Conservation (phyloP, 2,113 vertebrate genomes). For the Microcebus ravelobensis region DNA sequence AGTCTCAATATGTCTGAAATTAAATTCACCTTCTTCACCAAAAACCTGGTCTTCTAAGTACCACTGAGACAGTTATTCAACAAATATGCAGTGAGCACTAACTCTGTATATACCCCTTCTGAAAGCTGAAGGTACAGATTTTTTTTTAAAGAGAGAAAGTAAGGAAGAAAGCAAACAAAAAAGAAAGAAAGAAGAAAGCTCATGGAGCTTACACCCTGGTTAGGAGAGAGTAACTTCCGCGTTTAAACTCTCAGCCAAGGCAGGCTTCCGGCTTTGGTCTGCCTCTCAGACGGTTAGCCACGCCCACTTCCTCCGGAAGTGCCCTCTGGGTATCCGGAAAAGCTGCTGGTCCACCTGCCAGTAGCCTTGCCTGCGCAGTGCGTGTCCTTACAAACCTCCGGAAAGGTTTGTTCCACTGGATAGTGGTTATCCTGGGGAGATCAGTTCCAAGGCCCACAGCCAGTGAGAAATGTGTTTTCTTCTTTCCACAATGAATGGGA, state of each 20-base stretch:
- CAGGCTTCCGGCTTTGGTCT: rapidly evolving
- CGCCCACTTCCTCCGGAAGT: background rate
- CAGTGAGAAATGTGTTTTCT: background rate
- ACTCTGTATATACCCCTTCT: background rate
- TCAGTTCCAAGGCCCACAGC: background rate
- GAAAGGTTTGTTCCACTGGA: background rate
- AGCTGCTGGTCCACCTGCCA: background rate
- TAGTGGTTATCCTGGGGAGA: background rate
- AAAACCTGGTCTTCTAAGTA: background rate
- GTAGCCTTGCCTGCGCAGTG: rapidly evolving
- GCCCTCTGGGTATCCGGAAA: background rate
- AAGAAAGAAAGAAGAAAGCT: background rate
- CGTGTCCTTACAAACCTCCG: too few species aligned
- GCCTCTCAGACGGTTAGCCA: background rate
- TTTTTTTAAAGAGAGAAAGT: background rate
- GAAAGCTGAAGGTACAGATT: background rate
- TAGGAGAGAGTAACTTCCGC: background rate
- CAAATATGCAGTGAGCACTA: background rate
- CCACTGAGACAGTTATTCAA: background rate
- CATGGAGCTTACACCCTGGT: background rate
- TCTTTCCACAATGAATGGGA: background rate
- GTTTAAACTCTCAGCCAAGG: background rate
- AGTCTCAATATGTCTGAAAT: background rate
- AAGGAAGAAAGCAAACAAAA: background rate
- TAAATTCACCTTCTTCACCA: background rate